Base-by-base conservation (phyloP, 1,140 invertebrate genomes). In the Caenorhabditis briggsae region DNA sequence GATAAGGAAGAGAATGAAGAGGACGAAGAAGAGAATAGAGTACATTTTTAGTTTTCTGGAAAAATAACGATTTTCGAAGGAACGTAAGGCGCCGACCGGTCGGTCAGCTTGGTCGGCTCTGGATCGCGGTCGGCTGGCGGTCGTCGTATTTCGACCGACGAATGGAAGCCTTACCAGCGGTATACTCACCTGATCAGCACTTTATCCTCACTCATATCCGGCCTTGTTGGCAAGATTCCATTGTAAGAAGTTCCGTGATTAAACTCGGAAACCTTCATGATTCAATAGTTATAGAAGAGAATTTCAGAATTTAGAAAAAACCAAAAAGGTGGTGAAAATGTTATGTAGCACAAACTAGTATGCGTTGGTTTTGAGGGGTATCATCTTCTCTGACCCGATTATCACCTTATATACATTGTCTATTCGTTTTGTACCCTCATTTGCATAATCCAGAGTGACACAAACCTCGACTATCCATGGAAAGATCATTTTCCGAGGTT, bases 141-240 rank as follows among this genome's bases (percentile, higher is more conserved):
- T 53, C 16, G 50, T 5, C 50, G 1, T 2, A 2, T 16, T 58
- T n/a, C 7, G 16, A 58, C 8, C 2, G n/a, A 8, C 50, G 1
- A 53, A 53, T 53, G 12, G 16, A 11, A 5, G 16, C 11, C 50
- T 53, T 14, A 58, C 7, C 0, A 8, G 11, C 25, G 0, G 9
- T 41, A 2, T 46, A n/a, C 70, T 78, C n/a, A 78, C 70, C 70
- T 78, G 8, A 78, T 78, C n/a, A 78, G 70, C 12, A 78, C 46
- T 50, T 78, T 78, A 50, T 78, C 70, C 46, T 50, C 70, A n/a
- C 70, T 78, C 70, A 78, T 78, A 78, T 78, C 70, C 0, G 70
- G 70, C 11, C 70, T 78, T 78, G 43, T 78, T 23, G 70, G 70
- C 6, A 78, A 46, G 23, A 78, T 78, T 12, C 70, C 70, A n/a